Base-by-base conservation (phyloP, 2,888 invertebrate genomes). In the Dendrolimus pini region DNA sequence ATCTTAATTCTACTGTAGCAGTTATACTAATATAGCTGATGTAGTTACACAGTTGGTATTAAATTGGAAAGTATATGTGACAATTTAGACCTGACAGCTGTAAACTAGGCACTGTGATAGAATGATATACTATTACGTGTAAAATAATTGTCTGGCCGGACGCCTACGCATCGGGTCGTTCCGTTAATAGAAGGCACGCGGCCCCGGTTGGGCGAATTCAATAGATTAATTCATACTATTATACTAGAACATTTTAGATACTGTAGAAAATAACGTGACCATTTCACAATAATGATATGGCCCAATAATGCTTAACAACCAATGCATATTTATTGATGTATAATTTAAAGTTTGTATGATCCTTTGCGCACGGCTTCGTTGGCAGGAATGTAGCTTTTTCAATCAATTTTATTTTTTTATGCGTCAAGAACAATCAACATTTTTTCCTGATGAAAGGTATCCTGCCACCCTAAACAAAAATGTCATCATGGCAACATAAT, bases 51-150 rank as follows among this genome's bases (percentile, higher is more conserved):
- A 30, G 30, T 30, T 30, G 30, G 30, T 30, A 30, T 9, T 47
- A 47, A 47, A 47, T 47, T 47, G 47, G 47, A 47, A 47, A 47
- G 47, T 47, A 47, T 47, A 9, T 2, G 9, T 12, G 6, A 12
- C 47, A 47, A 47, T 47, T 47, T 10, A 47, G 47, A 12, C 47
- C 60, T 61, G 59, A 56, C 65, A 65, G 61, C 59, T 62, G 61
- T 64, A 63, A 62, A 65, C 56, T 64, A 66, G 62, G 66, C 65
- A 65, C 58, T 63, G 63, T 62, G 65, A 60, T 66, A 52, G 60
- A 57, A 59, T 60, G 56, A 62, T 66, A 61, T 63, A 57, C 53
- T 60, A 62, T 61, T 63, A 65, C 61, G 61, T 65, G 64, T 62
- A 57, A 53, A 59, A 56, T 58, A 59, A 63, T 61, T 67, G 59